Evolutionary conservation across 2,888 invertebrate genomes (phyloP).

Genomic region (Drosophila niveifrons): DNA sequence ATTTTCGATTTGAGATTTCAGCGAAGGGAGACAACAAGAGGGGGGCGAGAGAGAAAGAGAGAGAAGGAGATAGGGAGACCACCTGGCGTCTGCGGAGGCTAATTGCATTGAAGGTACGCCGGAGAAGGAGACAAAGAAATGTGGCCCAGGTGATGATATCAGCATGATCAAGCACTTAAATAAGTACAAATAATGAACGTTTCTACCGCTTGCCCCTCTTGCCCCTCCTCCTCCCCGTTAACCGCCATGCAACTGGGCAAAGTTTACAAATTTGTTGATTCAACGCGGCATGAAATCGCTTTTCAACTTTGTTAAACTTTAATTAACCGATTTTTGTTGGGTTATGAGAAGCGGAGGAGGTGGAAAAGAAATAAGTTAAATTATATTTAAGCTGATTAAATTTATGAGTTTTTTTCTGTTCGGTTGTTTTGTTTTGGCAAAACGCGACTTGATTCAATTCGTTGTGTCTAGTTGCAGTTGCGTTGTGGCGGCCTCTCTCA

Average conservation of each 20-base stretch:
- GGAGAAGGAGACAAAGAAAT: constrained; percentile 58
- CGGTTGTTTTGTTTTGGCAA: constrained; percentile 53
- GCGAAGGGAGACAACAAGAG: neutral
- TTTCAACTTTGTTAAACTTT: constrained; percentile 79
- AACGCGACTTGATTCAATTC: constrained; percentile 51
- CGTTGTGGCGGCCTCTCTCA: constrained; percentile 18
- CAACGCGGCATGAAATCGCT: constrained; percentile 80
- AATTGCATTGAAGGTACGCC: constrained; percentile 70
- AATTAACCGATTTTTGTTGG: constrained; percentile 73
- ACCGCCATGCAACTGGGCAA: constrained; percentile 26
- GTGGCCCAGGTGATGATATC: constrained; percentile 78
- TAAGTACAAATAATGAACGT: constrained; percentile 75
- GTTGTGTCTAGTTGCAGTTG: constrained; percentile 67
- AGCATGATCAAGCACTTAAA: constrained; percentile 81
- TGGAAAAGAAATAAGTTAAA: constrained; percentile 49
- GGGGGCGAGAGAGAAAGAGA: neutral
- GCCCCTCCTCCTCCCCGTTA: no score
- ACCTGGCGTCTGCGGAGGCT: constrained; percentile 72
- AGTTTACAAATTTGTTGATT: constrained; percentile 78
- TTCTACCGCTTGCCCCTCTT: constrained; percentile 7
- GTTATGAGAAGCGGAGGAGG: constrained; percentile 14
- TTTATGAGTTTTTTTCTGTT: constrained; percentile 31
- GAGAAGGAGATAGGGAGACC: constrained; percentile 48
- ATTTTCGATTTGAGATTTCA: constrained; percentile 63
- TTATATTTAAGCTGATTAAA: constrained; percentile 77